These are phyloP conservation scores for Pangasianodon gigas DNA, from an alignment of 2,113 vertebrate species.

Conservation along the genomic window DNA sequence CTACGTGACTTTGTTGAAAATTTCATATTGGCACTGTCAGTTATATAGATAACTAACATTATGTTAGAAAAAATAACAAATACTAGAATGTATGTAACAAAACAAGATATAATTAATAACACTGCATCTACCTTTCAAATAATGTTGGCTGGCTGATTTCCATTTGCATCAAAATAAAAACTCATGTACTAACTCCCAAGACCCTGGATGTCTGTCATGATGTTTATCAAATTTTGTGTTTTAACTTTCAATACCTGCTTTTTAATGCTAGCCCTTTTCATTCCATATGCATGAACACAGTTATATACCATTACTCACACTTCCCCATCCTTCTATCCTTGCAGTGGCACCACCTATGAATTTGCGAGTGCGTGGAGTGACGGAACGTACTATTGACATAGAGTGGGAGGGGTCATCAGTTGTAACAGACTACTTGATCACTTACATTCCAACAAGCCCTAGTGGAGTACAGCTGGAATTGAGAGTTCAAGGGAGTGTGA, in stretches of 20 bases:
- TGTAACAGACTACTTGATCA: slow-evolving; percentile 88
- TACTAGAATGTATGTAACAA: not conserved
- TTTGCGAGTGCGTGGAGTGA: slow-evolving; percentile 81
- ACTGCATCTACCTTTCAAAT: not conserved
- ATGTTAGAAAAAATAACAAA: not conserved
- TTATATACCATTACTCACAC: not conserved
- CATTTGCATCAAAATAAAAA: not conserved
- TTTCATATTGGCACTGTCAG: not conserved
- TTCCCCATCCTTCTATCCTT: slow-evolving; percentile 20
- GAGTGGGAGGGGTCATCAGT: slow-evolving; percentile 86
- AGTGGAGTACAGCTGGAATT: slow-evolving; percentile 86
- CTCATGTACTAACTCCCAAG: not conserved
- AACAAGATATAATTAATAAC: not conserved
- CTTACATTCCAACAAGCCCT: slow-evolving; percentile 80
- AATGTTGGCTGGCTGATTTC: not conserved
- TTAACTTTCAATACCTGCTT: not conserved
- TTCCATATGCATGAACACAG: not conserved
- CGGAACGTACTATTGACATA: slow-evolving; percentile 85
- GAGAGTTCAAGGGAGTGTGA: slow-evolving; percentile 85
- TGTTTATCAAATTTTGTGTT: not conserved
- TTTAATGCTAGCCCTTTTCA: not conserved
- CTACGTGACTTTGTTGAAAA: not conserved
- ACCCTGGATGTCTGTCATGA: not conserved
- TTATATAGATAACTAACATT: not conserved
- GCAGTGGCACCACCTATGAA: slow-evolving; percentile 88